phyloP scores from a whole-genome alignment of 2,113 vertebrate genomes.

The Coptodon bakossiorum region DNA sequence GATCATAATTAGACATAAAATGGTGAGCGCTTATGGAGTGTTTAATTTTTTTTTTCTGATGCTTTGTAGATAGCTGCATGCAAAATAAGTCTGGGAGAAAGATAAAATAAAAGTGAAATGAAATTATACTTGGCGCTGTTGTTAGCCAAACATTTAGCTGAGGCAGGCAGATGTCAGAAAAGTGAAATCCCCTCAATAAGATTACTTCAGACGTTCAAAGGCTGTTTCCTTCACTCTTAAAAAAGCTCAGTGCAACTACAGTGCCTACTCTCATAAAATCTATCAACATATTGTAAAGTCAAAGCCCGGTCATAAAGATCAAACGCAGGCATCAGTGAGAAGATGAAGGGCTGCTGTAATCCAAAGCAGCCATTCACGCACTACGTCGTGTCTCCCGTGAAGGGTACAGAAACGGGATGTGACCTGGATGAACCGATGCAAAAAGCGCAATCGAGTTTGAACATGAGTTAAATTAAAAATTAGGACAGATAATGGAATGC shows the following conservation, averaged over 20 bases:
- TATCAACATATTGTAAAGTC: conserved; percentile 49
- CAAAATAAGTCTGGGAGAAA: neutral
- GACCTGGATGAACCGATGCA: neutral
- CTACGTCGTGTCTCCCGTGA: neutral
- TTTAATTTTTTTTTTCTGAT: neutral
- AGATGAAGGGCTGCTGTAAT: conserved; percentile 32
- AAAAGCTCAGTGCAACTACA: neutral
- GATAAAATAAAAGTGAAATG: neutral
- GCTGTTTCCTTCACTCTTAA: neutral
- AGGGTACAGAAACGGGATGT: neutral
- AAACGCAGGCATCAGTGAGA: conserved; percentile 31
- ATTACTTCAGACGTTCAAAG: conserved; percentile 43
- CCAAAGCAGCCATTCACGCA: neutral
- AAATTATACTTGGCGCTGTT: neutral
- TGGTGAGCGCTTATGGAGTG: neutral
- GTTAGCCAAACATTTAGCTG: neutral
- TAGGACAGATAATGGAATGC: neutral
- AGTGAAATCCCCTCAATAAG: conserved; percentile 18
- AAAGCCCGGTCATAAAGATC: conserved; percentile 40
- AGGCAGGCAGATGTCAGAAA: neutral
- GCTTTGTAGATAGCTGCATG: neutral
- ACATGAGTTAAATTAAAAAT: neutral
- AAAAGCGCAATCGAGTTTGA: neutral
- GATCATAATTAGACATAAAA: neutral
- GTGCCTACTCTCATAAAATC: conserved; percentile 34